Evolutionary conservation across 2,888 invertebrate genomes (phyloP).

Genomic region (Eucera pruinosa): DNA sequence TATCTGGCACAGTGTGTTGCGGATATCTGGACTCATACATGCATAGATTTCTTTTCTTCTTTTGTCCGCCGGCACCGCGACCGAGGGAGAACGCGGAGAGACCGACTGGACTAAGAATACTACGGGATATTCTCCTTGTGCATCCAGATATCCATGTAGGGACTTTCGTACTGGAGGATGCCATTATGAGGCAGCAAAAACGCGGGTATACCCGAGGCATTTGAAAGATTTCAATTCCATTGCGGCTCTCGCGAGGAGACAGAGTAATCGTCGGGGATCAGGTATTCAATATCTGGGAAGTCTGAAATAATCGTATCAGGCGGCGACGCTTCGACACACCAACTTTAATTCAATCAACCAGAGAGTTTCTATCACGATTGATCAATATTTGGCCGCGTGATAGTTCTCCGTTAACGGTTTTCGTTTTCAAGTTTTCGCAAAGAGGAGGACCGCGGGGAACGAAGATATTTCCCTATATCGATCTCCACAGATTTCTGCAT

Average conservation of each 20-base stretch:
- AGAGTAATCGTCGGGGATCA: conserved; percentile 55
- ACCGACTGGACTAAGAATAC: conserved; percentile 48
- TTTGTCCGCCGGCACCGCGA: conserved; percentile 44
- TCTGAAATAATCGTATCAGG: conserved; percentile 25
- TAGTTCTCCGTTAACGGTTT: conserved; percentile 18
- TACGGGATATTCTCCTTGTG: conserved; percentile 43
- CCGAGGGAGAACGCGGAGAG: conserved; percentile 23
- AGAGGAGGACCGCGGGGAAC: neutral
- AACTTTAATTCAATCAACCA: conserved; percentile 50
- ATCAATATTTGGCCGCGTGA: conserved; percentile 51
- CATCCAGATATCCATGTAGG: conserved; percentile 48
- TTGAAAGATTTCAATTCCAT: conserved; percentile 58
- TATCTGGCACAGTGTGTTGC: neutral
- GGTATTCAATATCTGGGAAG: conserved; percentile 34
- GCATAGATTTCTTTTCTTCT: conserved; percentile 30
- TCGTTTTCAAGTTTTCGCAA: neutral
- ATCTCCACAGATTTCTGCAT: conserved; percentile 36
- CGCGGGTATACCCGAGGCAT: conserved; percentile 44
- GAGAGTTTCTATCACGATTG: conserved; percentile 37
- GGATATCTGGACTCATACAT: neutral
- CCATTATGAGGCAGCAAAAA: conserved; percentile 56
- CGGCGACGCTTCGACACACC: conserved; percentile 43
- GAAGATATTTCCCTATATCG: neutral
- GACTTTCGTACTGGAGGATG: conserved; percentile 39
- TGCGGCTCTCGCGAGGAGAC: conserved; percentile 16